Evolutionary conservation across 2,888 invertebrate genomes (phyloP).

Genomic region (Drosophila ochracea): DNA sequence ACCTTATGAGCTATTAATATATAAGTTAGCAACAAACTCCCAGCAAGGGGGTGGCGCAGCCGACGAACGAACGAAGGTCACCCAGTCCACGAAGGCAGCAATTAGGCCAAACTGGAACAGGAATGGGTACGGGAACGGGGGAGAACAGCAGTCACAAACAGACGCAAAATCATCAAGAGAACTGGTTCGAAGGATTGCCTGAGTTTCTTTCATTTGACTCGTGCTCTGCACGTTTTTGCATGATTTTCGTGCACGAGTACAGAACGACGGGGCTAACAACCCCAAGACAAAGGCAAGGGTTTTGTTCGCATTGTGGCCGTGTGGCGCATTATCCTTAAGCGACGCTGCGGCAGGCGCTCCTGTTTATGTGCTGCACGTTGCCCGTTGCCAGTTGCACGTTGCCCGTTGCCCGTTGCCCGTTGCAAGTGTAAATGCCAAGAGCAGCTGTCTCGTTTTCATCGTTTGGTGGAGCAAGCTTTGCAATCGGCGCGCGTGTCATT

Average conservation of each 20-base stretch:
- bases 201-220: slow-evolving; percentile 50
- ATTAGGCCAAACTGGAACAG: slow-evolving; percentile 45
- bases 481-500: slow-evolving; percentile 41
- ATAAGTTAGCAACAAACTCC: slow-evolving; percentile 36
- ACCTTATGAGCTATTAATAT: slow-evolving; percentile 64
- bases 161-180: slow-evolving; percentile 25
- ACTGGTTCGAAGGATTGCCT: slow-evolving; percentile 39
- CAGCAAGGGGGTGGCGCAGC: slow-evolving; percentile 49
- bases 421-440: slow-evolving; percentile 60
- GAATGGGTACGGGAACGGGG: neutral
- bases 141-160: slow-evolving; percentile 63
- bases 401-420: slow-evolving; percentile 3
- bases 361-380: slow-evolving; percentile 41
- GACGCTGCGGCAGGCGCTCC: slow-evolving; percentile 68
- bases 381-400: slow-evolving; percentile 23
- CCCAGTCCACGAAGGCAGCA: slow-evolving; percentile 17
- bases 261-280: slow-evolving; percentile 41
- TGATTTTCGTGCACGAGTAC: slow-evolving; percentile 57
- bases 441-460: slow-evolving; percentile 54
- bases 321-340: slow-evolving; percentile 78
- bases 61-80: slow-evolving; percentile 6
- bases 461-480: slow-evolving; percentile 35
- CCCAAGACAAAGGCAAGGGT: slow-evolving; percentile 36
- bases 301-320: slow-evolving; percentile 46
- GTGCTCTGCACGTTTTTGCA: slow-evolving; percentile 77